A percentile compares a stretch with the other conserved stretches of the same genome.
phyloP scores from a whole-genome alignment of 2,797 vertebrate species.

The Leontocebus nigricollis region DNA sequence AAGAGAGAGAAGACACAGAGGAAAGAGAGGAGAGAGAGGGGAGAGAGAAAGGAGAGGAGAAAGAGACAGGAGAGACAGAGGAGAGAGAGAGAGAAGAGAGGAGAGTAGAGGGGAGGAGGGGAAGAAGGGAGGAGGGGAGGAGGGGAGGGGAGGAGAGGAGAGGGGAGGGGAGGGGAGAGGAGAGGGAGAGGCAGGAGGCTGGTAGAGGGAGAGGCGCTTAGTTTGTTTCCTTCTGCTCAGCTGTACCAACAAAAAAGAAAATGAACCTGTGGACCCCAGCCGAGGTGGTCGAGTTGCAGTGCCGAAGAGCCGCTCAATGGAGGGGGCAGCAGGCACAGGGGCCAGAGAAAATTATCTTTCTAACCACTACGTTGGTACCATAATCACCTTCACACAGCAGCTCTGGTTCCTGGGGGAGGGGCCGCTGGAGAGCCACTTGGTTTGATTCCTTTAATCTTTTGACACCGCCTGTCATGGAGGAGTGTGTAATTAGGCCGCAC shows the following conservation, averaged over 20 bases:
- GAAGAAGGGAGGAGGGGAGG: too few species aligned
- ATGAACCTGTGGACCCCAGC: background rate
- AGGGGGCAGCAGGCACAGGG: background rate
- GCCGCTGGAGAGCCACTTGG: background rate
- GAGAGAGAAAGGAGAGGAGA: too few species aligned
- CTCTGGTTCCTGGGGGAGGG: background rate
- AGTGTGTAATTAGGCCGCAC: conserved; percentile 59
- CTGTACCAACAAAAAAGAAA: conserved; percentile 3
- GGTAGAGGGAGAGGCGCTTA: background rate
- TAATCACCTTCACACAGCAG: background rate
- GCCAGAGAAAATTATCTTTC: conserved; percentile 7
- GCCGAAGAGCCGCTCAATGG: background rate
- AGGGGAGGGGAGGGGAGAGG: background rate
- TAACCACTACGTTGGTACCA: background rate
- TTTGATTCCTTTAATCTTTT: conserved; percentile 67
- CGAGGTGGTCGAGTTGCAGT: background rate
- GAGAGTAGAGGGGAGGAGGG: accelerated
- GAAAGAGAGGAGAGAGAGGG: too few species aligned
- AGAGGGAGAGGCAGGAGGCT: background rate
- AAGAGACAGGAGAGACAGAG: too few species aligned
- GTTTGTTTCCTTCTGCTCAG: conserved; percentile 12
- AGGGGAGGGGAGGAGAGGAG: too few species aligned
- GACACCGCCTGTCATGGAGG: conserved; percentile 1
- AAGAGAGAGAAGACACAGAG: accelerated
- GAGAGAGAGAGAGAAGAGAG: too few species aligned